Evolutionary conservation across 2,113 vertebrate species (phyloP).

Genomic region (Myiopsitta monachus): DNA sequence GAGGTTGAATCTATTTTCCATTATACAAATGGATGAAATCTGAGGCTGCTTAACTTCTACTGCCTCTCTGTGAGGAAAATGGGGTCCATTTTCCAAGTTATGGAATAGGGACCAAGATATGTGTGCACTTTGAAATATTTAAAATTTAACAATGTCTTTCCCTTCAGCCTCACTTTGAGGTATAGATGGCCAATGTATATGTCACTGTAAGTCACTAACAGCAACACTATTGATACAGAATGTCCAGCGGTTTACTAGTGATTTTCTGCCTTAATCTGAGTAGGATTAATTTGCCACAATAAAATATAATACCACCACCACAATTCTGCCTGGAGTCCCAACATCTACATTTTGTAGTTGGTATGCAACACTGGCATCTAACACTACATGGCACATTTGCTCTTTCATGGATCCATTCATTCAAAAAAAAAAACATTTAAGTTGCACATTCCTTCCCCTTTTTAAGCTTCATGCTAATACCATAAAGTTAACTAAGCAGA

Average conservation of each 20-base stretch:
- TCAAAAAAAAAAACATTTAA: not conserved
- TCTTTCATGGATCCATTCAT: not conserved
- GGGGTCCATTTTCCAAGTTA: not conserved
- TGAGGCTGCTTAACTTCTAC: not conserved
- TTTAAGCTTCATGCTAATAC: not conserved
- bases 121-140: not conserved
- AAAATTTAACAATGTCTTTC: not conserved
- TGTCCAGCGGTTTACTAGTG: not conserved
- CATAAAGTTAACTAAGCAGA: not conserved
- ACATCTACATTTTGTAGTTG: not conserved
- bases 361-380: not conserved
- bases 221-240: not conserved
- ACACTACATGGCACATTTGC: not conserved
- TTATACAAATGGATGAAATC: not conserved
- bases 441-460: not conserved
- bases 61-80: not conserved
- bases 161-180: not conserved
- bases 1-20: not conserved
- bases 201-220: not conserved
- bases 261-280: not conserved
- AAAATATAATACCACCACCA: not conserved
- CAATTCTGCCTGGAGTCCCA: not conserved
- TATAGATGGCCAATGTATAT: not conserved
- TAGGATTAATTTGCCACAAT: not conserved
- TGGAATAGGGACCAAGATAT: not conserved